Percentiles rank a stretch among this genome's conserved stretches.
phyloP scores from a whole-genome alignment of 1,140 invertebrate genomes.

The Drosophila bocki region DNA sequence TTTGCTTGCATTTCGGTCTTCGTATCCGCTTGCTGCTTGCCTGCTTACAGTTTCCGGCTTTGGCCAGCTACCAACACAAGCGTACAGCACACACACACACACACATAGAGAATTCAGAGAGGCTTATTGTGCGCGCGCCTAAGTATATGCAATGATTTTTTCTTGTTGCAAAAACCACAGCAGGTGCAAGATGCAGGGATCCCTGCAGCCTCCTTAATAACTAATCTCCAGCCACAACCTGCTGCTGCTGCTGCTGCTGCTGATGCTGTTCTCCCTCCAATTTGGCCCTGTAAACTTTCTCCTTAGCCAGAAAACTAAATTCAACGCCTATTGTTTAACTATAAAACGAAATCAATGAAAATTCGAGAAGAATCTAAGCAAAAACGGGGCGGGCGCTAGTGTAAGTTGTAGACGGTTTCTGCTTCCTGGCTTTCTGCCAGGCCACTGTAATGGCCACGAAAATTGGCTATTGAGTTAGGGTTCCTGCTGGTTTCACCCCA shows the following conservation, averaged over 20 bases:
- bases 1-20: conserved; percentile 75
- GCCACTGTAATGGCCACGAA: conserved; percentile 16
- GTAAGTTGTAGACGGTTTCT: background rate
- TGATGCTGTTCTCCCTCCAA: conserved; percentile 2
- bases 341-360: conserved; percentile 56
- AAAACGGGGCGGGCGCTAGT: background rate
- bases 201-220: conserved; percentile 64
- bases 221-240: conserved; percentile 58
- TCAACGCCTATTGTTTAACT: conserved; percentile 62
- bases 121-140: conserved; percentile 71
- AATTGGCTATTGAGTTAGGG: conserved; percentile 7
- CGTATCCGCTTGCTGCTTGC: conserved; percentile 79
- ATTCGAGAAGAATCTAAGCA: conserved; percentile 16
- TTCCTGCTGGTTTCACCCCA: background rate
- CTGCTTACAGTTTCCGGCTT: conserved; percentile 81
- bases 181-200: conserved; percentile 11
- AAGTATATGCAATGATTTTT: conserved; percentile 67
- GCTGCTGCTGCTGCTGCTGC: background rate
- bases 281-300: conserved; percentile 46
- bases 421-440: conserved; percentile 8
- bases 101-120: conserved; percentile 14
- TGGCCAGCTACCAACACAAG: conserved; percentile 44
- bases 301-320: conserved; percentile 44
- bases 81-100: background rate
- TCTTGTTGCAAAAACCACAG: conserved; percentile 23